These are phyloP conservation scores for Porites cylindrica DNA, from an alignment of 92 coral and sea anemone genomes.

Conservation along the genomic window DNA sequence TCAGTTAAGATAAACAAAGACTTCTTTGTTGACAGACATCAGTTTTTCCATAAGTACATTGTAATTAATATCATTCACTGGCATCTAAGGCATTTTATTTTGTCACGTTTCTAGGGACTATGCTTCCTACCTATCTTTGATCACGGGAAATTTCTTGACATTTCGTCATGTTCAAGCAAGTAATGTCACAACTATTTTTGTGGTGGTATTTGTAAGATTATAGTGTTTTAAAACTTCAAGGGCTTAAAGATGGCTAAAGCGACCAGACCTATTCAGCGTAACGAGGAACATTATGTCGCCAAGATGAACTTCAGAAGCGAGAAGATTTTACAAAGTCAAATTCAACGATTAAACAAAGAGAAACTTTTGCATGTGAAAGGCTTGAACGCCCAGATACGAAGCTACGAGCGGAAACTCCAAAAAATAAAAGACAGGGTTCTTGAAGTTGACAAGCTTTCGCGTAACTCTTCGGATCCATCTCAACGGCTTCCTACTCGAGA, in stretches of 20 bases:
- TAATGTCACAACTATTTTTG: background rate
- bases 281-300: constrained; percentile 82
- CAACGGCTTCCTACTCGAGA: constrained; percentile 41
- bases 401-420: constrained; percentile 66
- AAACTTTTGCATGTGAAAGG: constrained; percentile 65
- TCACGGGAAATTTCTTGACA: too few species aligned
- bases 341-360: constrained; percentile 72
- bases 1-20: constrained; percentile 33
- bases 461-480: constrained; percentile 8
- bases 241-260: constrained; percentile 38
- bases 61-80: constrained; percentile 22
- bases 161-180: constrained; percentile 2
- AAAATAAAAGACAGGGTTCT: constrained; percentile 63
- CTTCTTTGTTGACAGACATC: constrained; percentile 4
- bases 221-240: background rate
- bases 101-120: constrained; percentile 14
- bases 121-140: background rate
- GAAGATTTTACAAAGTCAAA: constrained; percentile 74
- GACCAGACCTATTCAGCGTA: constrained; percentile 39
- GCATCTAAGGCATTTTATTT: constrained; percentile 7
- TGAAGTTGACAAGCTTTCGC: constrained; percentile 72
- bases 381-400: constrained; percentile 68
- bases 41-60: background rate
- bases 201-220: background rate
- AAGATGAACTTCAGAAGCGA: constrained; percentile 76